A percentile compares a stretch with the other conserved stretches of the same genome.
These are phyloP conservation scores for Leiothrix lutea DNA, from an alignment of 2,113 vertebrate species.

Conservation along the genomic window DNA sequence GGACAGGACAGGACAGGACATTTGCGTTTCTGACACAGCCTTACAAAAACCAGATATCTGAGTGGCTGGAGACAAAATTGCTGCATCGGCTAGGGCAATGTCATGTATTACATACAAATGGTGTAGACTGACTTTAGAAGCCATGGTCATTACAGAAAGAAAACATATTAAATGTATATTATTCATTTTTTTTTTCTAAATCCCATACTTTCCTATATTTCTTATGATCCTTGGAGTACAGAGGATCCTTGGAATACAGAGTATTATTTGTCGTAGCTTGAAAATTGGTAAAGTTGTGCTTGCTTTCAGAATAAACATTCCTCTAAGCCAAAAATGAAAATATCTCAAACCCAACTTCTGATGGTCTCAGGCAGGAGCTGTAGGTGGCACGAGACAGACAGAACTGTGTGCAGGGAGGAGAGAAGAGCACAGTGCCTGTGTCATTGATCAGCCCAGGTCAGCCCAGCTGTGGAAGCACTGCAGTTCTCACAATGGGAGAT, in stretches of 20 bases:
- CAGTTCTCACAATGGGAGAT: background rate
- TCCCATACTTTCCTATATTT: background rate
- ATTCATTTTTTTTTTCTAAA: background rate
- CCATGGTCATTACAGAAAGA: background rate
- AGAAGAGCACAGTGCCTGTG: fast-evolving
- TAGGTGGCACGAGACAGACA: fast-evolving
- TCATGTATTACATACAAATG: background rate
- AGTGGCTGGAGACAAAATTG: background rate
- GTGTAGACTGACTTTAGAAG: background rate
- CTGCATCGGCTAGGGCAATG: background rate
- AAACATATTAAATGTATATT: background rate
- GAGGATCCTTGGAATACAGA: no score
- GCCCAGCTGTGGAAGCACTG: fast-evolving
- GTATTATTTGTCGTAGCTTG: background rate
- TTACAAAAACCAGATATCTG: background rate
- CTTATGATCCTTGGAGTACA: background rate
- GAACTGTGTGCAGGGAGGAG: background rate
- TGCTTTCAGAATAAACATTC: background rate
- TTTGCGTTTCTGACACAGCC: background rate
- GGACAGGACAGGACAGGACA: background rate
- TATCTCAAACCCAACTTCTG: background rate
- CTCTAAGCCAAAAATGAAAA: background rate
- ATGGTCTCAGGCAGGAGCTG: background rate
- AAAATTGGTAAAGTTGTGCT: background rate
- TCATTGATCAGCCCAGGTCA: background rate